These are phyloP conservation scores for Trichonephila inaurata DNA, from an alignment of 1,140 invertebrate species.

Conservation along the genomic window DNA sequence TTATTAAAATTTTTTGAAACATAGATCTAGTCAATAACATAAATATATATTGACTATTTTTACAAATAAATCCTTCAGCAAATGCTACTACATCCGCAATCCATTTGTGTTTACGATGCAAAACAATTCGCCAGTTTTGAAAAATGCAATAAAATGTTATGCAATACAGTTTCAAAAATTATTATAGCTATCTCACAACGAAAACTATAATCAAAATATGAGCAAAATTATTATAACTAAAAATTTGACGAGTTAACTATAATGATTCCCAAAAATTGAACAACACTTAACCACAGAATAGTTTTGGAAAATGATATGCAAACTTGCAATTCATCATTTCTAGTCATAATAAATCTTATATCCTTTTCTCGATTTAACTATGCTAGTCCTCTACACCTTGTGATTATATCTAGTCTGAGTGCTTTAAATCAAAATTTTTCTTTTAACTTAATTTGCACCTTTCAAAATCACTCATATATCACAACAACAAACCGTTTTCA, in stretches of 20 bases:
- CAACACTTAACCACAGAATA: not conserved
- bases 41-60: too few species aligned
- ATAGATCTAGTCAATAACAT: too few species aligned
- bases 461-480: not conserved
- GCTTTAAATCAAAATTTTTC: not conserved
- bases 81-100: too few species aligned
- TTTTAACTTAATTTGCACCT: not conserved
- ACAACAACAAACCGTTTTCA: not conserved
- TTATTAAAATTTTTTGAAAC: too few species aligned
- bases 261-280: not conserved
- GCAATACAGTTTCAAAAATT: too few species aligned
- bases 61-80: too few species aligned
- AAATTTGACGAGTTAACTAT: not conserved
- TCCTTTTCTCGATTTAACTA: not conserved
- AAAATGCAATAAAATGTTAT: too few species aligned
- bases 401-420: not conserved
- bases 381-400: too few species aligned
- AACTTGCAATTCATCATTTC: not conserved
- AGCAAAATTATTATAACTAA: not conserved
- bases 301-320: not conserved
- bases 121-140: too few species aligned
- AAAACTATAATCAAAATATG: not conserved
- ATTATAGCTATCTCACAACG: too few species aligned
- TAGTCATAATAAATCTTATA: constrained; percentile 1
- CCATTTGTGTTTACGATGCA: too few species aligned